phyloP scores from a whole-genome alignment of 2,113 vertebrate species.

The Upupa epops region DNA sequence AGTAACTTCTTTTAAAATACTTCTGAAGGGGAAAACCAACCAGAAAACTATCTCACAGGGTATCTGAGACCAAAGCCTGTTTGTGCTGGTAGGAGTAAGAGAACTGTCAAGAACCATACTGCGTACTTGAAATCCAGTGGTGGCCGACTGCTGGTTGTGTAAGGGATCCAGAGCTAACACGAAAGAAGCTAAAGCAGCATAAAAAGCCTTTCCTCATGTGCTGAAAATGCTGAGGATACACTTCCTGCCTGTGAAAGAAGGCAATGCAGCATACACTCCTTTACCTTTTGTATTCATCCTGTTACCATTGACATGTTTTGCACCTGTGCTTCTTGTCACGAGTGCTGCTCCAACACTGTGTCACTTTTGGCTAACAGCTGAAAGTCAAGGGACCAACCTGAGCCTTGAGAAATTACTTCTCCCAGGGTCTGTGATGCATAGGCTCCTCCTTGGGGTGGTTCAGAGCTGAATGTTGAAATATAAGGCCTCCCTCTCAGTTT shows the following conservation, averaged over 20 bases:
- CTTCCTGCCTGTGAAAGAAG: not conserved
- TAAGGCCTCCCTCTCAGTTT: not conserved
- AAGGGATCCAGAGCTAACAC: not conserved
- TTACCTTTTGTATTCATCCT: not conserved
- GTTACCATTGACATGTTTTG: not conserved
- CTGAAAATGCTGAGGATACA: not conserved
- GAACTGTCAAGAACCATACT: not conserved
- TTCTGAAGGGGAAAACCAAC: not conserved
- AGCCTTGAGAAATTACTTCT: not conserved
- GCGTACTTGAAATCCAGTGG: not conserved
- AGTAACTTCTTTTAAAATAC: not conserved
- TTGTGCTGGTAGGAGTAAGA: not conserved
- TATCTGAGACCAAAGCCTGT: not conserved
- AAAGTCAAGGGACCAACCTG: not conserved
- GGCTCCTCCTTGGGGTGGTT: not conserved
- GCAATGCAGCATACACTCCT: accelerated
- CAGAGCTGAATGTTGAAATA: not conserved
- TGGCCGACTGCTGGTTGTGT: not conserved
- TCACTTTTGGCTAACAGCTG: not conserved
- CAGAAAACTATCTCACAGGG: not conserved
- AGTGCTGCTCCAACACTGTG: not conserved
- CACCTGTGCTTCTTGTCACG: not conserved
- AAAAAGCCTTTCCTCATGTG: not conserved
- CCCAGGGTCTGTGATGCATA: not conserved
- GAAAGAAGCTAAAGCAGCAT: not conserved